These are phyloP conservation scores for Mercenaria mercenaria DNA, from an alignment of 1,140 invertebrate species.

Conservation along the genomic window DNA sequence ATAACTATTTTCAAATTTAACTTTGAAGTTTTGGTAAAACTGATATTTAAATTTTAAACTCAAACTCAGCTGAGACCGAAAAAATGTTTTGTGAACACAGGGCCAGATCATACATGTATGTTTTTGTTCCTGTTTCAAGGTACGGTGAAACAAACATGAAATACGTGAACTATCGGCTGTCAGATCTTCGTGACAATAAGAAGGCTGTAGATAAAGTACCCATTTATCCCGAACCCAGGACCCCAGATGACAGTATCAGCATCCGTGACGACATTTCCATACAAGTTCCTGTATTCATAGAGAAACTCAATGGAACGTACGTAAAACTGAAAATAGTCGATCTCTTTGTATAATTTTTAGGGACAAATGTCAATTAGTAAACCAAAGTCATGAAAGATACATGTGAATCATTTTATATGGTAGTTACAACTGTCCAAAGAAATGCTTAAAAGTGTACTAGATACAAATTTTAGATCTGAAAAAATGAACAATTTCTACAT, in stretches of 20 bases:
- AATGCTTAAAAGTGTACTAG: too few relatives aligned
- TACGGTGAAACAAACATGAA: slow-evolving; percentile 69
- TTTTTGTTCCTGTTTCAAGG: too few relatives aligned
- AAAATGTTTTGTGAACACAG: too few relatives aligned
- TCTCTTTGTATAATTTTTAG: neutral
- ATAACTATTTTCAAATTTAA: too few relatives aligned
- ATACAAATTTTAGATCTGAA: too few relatives aligned
- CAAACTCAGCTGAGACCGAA: too few relatives aligned
- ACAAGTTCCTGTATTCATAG: slow-evolving; percentile 54
- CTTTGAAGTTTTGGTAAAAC: too few relatives aligned
- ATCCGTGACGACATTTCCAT: slow-evolving; percentile 18
- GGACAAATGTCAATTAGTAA: neutral
- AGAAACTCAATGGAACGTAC: slow-evolving; percentile 56
- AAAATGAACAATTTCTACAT: too few relatives aligned
- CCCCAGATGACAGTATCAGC: neutral
- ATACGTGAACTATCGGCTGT: slow-evolving; percentile 64
- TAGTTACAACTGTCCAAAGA: too few relatives aligned
- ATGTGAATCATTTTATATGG: too few relatives aligned
- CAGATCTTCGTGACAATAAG: slow-evolving; percentile 54
- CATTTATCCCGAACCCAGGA: slow-evolving; percentile 5
- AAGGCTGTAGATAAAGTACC: slow-evolving; percentile 19
- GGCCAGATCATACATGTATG: too few relatives aligned
- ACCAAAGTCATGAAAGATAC: neutral
- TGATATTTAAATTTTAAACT: too few relatives aligned
- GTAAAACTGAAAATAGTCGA: neutral